Conservation (phyloP, 2,113 vertebrate species). For the Mesembrinibis cayennensis region DNA sequence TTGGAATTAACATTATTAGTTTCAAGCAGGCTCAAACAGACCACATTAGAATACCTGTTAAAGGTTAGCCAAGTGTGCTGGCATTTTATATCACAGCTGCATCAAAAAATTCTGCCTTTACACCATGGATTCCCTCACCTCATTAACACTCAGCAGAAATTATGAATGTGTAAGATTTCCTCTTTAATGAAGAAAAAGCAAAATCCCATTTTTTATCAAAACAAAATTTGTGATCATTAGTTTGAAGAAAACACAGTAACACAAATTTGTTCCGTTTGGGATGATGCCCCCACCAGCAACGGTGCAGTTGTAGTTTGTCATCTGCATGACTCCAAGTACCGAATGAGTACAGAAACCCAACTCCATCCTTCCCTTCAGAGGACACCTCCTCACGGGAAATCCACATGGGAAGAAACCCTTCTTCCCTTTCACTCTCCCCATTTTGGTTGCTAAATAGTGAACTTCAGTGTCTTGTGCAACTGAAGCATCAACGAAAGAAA, state of each 20-base stretch:
- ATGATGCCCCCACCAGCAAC: neutral
- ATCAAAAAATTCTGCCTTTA: neutral
- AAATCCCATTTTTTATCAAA: neutral
- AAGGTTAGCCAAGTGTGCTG: neutral
- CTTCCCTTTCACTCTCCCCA: neutral
- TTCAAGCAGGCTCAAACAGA: neutral
- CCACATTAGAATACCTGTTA: neutral
- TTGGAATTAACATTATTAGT: neutral
- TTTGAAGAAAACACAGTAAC: neutral
- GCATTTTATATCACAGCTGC: neutral
- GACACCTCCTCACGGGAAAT: neutral
- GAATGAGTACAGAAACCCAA: neutral
- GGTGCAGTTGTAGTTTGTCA: neutral
- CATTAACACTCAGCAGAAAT: neutral
- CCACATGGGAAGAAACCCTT: neutral
- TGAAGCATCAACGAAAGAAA: neutral
- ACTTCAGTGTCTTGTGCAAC: neutral
- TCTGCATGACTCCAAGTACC: neutral
- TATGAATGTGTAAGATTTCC: neutral
- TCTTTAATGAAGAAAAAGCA: neutral
- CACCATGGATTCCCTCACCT: neutral
- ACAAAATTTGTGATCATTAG: neutral
- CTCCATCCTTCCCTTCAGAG: neutral
- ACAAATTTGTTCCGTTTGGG: neutral
- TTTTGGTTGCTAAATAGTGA: neutral